These are phyloP conservation scores for Paramisgurnus dabryanus DNA, from an alignment of 2,113 vertebrate species.

Conservation along the genomic window DNA sequence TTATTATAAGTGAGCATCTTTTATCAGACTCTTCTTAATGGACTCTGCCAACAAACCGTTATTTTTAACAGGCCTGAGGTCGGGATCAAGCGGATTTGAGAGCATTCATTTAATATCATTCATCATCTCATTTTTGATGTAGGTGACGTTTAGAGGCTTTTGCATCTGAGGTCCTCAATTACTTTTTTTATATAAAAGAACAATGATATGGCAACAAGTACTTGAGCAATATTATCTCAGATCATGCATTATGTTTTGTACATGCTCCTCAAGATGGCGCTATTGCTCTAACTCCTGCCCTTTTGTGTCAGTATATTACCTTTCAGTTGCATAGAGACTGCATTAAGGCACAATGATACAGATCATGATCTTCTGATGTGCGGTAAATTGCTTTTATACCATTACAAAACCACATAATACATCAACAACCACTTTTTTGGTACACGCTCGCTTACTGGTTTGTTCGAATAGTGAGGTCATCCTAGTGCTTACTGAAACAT, in stretches of 20 bases:
- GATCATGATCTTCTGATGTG: neutral
- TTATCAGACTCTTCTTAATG: no score
- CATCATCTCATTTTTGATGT: no score
- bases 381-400: neutral
- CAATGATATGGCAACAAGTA: neutral
- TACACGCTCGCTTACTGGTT: neutral
- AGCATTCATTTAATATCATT: no score
- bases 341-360: neutral
- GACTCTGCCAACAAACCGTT: no score
- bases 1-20: no score
- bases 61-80: no score
- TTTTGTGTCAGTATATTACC: neutral
- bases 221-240: neutral
- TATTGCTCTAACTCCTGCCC: neutral
- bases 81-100: no score
- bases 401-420: neutral
- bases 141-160: no score
- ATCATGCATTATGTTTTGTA: neutral
- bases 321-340: neutral
- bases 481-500: neutral
- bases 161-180: no score
- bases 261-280: slow-evolving; percentile 28
- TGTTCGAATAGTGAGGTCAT: slow-evolving; percentile 14
- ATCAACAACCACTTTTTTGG: neutral
- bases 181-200: neutral